Conservation (phyloP, 1,140 invertebrate genomes). For the Hydropsyche tenuis region DNA sequence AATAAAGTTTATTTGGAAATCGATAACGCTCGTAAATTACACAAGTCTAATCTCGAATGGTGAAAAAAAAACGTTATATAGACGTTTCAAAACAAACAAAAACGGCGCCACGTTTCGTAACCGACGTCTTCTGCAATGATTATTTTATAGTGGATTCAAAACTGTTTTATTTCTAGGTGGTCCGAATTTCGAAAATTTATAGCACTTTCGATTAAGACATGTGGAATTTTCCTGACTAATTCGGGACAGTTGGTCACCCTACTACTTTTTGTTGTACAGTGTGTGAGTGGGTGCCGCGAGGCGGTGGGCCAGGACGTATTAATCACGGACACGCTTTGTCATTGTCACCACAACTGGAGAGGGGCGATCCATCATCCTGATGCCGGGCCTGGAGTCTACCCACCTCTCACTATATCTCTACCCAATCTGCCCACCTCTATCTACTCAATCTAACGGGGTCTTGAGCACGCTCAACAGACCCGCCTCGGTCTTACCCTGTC, state of each 20-base stretch:
- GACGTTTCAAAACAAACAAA: too few species aligned
- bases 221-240: too few species aligned
- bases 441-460: slow-evolving; percentile 14
- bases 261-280: background rate
- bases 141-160: too few species aligned
- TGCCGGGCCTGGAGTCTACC: background rate
- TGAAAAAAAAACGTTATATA: too few species aligned
- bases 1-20: slow-evolving; percentile 27
- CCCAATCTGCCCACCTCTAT: slow-evolving; percentile 2
- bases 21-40: slow-evolving; percentile 25
- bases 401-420: background rate
- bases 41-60: background rate
- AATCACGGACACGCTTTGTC: slow-evolving; percentile 36
- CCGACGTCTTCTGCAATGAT: too few species aligned
- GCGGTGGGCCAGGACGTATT: slow-evolving; percentile 23
- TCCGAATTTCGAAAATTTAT: too few species aligned
- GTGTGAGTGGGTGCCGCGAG: background rate
- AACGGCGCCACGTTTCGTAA: too few species aligned
- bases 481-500: background rate
- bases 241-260: background rate
- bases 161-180: too few species aligned
- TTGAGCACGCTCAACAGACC: background rate
- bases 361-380: slow-evolving; percentile 33
- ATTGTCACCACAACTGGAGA: slow-evolving; percentile 34
- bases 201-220: too few species aligned